phyloP scores from a whole-genome alignment of 2,113 vertebrate species.

The Helogale parvula region DNA sequence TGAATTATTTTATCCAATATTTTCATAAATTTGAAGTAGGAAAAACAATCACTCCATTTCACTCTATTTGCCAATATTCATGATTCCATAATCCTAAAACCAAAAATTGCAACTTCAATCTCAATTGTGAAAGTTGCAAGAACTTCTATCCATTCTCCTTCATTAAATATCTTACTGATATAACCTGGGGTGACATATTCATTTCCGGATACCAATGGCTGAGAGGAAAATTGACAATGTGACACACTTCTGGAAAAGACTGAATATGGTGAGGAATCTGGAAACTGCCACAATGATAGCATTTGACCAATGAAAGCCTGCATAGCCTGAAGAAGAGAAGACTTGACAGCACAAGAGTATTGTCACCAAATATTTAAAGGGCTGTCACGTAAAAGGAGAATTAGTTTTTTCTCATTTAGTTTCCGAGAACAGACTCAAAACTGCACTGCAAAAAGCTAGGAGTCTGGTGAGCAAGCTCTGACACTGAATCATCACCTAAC shows the following conservation, averaged over 20 bases:
- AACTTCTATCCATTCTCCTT: background rate
- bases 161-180: background rate
- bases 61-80: background rate
- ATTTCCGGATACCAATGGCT: background rate
- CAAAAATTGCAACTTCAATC: background rate
- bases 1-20: background rate
- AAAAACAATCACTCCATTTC: background rate
- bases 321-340: background rate
- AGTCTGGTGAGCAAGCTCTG: background rate
- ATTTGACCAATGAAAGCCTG: background rate
- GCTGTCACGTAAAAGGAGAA: background rate
- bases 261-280: background rate
- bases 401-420: background rate
- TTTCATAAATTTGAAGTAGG: background rate
- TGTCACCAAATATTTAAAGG: background rate
- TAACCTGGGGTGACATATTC: background rate
- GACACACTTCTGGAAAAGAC: background rate
- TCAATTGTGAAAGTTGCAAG: background rate
- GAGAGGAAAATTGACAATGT: background rate
- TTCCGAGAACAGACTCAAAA: background rate
- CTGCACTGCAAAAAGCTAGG: background rate
- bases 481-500: background rate
- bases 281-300: background rate
- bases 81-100: slow-evolving; percentile 21
- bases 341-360: background rate